These are phyloP conservation scores for Ellobium chinense DNA, from an alignment of 2,888 invertebrate species.

Conservation along the genomic window DNA sequence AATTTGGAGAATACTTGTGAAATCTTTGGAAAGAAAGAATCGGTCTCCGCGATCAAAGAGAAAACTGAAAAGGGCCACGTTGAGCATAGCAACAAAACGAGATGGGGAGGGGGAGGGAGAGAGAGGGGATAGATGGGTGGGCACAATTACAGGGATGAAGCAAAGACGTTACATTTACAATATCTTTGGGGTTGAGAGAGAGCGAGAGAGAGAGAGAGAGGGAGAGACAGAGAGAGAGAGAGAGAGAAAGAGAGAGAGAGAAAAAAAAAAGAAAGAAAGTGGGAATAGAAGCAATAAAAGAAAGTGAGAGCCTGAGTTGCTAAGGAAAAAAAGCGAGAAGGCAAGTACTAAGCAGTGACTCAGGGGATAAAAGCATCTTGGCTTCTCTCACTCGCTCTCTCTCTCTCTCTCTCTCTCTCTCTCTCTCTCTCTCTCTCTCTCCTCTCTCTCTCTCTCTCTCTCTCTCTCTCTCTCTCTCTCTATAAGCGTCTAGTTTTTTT, in stretches of 20 bases:
- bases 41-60: too few species aligned
- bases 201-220: not conserved
- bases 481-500: not conserved
- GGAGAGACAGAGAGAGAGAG: conserved; percentile 5
- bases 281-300: not conserved
- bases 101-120: too few species aligned
- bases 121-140: too few species aligned
- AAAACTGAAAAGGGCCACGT: too few species aligned
- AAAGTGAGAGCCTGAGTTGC: not conserved
- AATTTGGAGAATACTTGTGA: too few species aligned
- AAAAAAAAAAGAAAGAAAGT: not conserved
- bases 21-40: too few species aligned
- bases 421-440: not conserved
- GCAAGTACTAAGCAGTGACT: not conserved
- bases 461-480: not conserved
- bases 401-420: not conserved
- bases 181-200: not conserved
- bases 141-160: too few species aligned
- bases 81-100: too few species aligned
- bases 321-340: not conserved
- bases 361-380: not conserved
- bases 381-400: not conserved
- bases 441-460: not conserved
- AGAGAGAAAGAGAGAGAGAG: conserved; percentile 13
- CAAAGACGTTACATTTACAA: too few species aligned